Conservation (phyloP, 1,140 invertebrate species). For the Drosophila subobscura region DNA sequence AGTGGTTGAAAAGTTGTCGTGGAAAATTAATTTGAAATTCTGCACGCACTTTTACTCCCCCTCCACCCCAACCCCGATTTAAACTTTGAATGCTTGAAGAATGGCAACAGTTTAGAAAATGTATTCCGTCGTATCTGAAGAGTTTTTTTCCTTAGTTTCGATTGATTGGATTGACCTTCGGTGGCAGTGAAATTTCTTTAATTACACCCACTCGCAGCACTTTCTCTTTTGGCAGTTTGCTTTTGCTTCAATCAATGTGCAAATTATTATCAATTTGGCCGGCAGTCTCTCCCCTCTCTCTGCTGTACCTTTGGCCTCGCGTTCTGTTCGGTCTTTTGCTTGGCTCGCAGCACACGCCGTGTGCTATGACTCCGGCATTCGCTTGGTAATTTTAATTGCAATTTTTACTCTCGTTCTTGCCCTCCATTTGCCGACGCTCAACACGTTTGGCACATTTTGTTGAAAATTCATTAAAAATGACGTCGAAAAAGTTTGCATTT, state of each 20-base stretch:
- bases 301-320: too few species aligned
- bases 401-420: constrained; percentile 42
- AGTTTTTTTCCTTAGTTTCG: constrained; percentile 52
- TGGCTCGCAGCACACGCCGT: constrained; percentile 16
- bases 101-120: constrained; percentile 18
- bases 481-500: constrained; percentile 71
- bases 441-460: constrained; percentile 75
- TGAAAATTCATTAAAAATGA: constrained; percentile 79
- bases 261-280: constrained; percentile 79
- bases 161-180: constrained; percentile 63
- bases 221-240: constrained; percentile 24
- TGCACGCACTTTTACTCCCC: constrained; percentile 34
- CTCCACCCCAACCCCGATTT: too few species aligned
- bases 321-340: not conserved
- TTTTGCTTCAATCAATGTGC: constrained; percentile 60
- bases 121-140: constrained; percentile 7
- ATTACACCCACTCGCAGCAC: constrained; percentile 46
- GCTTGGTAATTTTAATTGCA: constrained; percentile 75
- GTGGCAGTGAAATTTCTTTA: constrained; percentile 44
- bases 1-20: constrained; percentile 47
- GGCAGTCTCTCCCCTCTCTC: not conserved
- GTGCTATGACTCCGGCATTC: constrained; percentile 12
- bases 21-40: constrained; percentile 72
- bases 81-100: too few species aligned
- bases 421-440: constrained; percentile 1